Base-by-base conservation (phyloP, 2,113 vertebrate species). In the Catharus bicknelli region DNA sequence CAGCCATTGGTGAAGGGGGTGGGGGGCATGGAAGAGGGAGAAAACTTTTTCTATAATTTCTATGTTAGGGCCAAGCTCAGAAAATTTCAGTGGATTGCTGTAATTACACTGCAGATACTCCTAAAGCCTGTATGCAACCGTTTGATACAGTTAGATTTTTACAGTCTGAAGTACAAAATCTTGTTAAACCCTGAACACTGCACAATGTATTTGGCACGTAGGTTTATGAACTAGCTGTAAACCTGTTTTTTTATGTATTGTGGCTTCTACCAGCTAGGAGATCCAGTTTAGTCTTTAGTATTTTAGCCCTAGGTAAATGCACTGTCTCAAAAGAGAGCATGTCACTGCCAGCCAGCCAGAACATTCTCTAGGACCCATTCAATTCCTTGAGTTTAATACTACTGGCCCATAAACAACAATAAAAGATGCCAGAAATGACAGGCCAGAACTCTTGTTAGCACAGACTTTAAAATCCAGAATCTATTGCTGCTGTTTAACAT, bases 101-200 rank as follows among this genome's bases (percentile, higher is more conserved):
- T 23, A 45, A 63, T 40, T 70, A 73, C 9, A 75, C 36, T 87
- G 34, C 13, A 55, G 75, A 51, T 8, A n/a, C 42, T 57, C 54
- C 54, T 74, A 77, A 77, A 88, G 53, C 27, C 68, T 90, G 63
- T 40, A 66, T 26, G 74, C 17, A 79, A 66, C 23, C 47, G 29
- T 79, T 54, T 38, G 34, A 79, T 63, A 82, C 38, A 76, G 51
- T 50, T 42, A 73, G 15, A 47, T 54, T 68, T 55, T 58, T 88
- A 84, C 1, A 26, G 80, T 70, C 75, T 7, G 4, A 85, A 86
- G 42, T 69, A 89, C 7, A 91, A 69, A 85, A 82, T 40, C 34
- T 53, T 43, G 57, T 83, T 81, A 84, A 94, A 59, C 25, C 34
- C 69, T 77, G 73, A 94, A 94, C 62, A 77, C 43, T 86, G 34